phyloP scores from a whole-genome alignment of 2,113 vertebrate genomes.

The Echinops telfairi region DNA sequence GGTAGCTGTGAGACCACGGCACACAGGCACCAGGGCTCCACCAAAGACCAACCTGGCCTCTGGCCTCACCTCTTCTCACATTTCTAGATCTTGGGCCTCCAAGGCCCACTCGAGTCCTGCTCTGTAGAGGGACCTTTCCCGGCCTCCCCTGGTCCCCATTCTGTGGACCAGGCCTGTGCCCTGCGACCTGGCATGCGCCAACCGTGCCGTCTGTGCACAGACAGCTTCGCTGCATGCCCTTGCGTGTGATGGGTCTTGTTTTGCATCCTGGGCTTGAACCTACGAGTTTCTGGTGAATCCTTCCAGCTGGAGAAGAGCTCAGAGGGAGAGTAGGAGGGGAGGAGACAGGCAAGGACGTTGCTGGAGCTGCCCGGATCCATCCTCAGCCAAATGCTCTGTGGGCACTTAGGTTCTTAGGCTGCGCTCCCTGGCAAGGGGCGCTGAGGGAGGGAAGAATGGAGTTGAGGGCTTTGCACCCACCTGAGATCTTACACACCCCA shows the following conservation, averaged over 20 bases:
- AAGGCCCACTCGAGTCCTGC: not conserved
- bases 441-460: not conserved
- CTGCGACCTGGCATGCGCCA: not conserved
- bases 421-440: too few relatives aligned
- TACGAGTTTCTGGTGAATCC: too few relatives aligned
- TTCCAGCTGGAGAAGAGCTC: too few relatives aligned
- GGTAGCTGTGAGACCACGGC: not conserved
- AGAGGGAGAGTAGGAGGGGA: too few relatives aligned
- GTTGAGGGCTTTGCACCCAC: not conserved
- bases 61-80: not conserved
- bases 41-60: not conserved
- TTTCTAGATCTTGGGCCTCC: not conserved
- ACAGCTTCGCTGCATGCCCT: not conserved
- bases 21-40: not conserved
- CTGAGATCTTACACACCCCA: not conserved
- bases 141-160: not conserved
- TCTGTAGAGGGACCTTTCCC: not conserved
- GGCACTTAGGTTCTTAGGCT: not conserved
- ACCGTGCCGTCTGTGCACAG: too few relatives aligned
- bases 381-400: not conserved
- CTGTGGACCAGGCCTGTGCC: not conserved
- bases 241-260: conserved; percentile 39
- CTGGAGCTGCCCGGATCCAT: not conserved
- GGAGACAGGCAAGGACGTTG: too few relatives aligned
- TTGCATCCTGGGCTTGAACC: conserved; percentile 11